A percentile compares a stretch with the other conserved stretches of the same genome.
Evolutionary conservation across 2,113 vertebrate genomes (phyloP).

Genomic region (Galemys pyrenaicus): DNA sequence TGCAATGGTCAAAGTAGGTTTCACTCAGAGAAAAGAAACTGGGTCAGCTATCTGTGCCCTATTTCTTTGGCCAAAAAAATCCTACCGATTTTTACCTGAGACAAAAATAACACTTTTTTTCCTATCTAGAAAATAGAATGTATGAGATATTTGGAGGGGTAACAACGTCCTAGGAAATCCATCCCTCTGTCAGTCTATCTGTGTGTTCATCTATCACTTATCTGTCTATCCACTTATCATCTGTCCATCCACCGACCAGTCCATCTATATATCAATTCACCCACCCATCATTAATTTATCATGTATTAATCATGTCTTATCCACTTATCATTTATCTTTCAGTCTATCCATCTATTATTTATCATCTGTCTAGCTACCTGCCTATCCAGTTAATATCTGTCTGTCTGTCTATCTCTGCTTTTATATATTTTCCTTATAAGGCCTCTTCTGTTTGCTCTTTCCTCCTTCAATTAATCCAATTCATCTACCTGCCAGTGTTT

Average conservation of each 20-base stretch:
- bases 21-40: background rate
- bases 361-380: background rate
- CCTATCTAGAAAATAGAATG: constrained; percentile 45
- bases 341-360: background rate
- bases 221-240: background rate
- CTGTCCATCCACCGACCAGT: background rate
- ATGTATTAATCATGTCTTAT: background rate
- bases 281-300: background rate
- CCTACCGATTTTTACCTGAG: constrained; percentile 14
- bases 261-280: background rate
- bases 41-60: background rate
- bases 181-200: background rate
- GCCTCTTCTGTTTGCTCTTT: constrained; percentile 4
- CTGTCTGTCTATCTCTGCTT: background rate
- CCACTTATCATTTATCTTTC: background rate
- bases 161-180: background rate
- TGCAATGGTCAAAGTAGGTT: background rate
- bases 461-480: background rate
- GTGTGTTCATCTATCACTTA: too few species aligned
- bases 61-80: background rate
- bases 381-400: too few species aligned
- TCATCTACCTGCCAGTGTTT: background rate
- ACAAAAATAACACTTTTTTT: constrained; percentile 19
- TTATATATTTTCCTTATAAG: background rate
- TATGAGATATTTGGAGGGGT: background rate